These are phyloP conservation scores for Xylota segnis DNA, from an alignment of 2,888 invertebrate species.

Conservation along the genomic window DNA sequence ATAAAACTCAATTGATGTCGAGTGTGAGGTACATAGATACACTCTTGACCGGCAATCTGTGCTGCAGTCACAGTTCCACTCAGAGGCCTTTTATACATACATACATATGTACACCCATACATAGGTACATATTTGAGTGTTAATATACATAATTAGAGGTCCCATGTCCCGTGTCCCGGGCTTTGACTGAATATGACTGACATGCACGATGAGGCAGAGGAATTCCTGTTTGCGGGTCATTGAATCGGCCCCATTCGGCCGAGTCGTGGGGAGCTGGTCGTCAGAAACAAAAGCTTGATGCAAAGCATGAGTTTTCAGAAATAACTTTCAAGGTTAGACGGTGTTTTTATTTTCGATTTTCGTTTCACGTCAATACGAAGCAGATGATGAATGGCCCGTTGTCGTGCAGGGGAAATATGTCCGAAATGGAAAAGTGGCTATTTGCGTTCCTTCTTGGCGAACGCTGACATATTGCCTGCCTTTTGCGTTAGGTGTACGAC, in stretches of 20 bases:
- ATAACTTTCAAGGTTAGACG: conserved; percentile 38
- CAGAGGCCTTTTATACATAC: neutral
- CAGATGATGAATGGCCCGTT: conserved; percentile 60
- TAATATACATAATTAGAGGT: conserved; percentile 5
- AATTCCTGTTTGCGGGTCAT: conserved; percentile 54
- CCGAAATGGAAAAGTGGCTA: conserved; percentile 6
- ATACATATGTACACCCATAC: too few species aligned
- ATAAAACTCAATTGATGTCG: conserved; percentile 16
- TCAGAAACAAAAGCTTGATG: conserved; percentile 32
- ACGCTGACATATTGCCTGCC: conserved; percentile 41
- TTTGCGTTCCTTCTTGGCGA: conserved; percentile 18
- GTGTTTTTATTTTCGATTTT: conserved; percentile 8
- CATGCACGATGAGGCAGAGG: conserved; percentile 7
- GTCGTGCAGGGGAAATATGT: conserved; percentile 12
- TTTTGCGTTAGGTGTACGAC: conserved; percentile 22
- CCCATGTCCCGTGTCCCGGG: neutral
- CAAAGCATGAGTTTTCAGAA: conserved; percentile 11
- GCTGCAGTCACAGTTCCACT: conserved; percentile 5
- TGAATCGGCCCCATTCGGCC: conserved; percentile 11
- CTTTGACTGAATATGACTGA: conserved; percentile 4
- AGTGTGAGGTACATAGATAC: conserved; percentile 1
- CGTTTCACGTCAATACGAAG: neutral
- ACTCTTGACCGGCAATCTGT: neutral
- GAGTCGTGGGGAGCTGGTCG: conserved; percentile 1
- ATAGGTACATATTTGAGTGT: conserved; percentile 9